Percentiles rank a stretch among this genome's conserved stretches.
These are phyloP conservation scores for Loriculus beryllinus DNA, from an alignment of 2,797 vertebrate species.

Conservation along the genomic window DNA sequence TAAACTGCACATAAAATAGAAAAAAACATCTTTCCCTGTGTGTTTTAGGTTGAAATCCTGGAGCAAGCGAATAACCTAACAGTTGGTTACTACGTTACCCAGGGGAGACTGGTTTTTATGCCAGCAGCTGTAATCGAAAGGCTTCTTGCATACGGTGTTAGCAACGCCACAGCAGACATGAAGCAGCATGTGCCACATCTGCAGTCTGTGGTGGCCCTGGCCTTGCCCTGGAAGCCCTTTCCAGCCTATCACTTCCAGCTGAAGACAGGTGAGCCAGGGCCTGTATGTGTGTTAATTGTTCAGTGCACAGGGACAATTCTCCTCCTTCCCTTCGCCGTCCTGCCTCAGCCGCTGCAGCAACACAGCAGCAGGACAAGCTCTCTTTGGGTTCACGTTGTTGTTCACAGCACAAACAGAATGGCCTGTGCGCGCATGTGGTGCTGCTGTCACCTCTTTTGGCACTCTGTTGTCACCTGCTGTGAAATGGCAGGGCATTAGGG, in stretches of 20 bases:
- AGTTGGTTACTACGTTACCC: slow-evolving; percentile 88
- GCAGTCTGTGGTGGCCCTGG: slow-evolving; percentile 86
- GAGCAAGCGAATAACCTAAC: slow-evolving; percentile 87
- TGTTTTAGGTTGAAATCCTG: slow-evolving; percentile 73
- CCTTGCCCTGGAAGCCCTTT: slow-evolving; percentile 83
- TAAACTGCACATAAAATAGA: background rate
- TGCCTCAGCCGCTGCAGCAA: background rate
- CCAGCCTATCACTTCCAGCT: slow-evolving; percentile 87
- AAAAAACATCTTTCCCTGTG: background rate
- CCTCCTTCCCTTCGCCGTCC: background rate
- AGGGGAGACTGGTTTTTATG: slow-evolving; percentile 84
- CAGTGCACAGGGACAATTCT: rapidly evolving
- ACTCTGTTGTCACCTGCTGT: background rate
- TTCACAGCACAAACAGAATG: background rate
- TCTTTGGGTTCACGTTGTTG: background rate
- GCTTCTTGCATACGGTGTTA: slow-evolving; percentile 83
- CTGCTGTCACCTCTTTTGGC: background rate
- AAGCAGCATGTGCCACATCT: slow-evolving; percentile 87
- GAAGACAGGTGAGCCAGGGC: slow-evolving; percentile 86
- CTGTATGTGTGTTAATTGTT: rapidly evolving
- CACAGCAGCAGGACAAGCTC: background rate
- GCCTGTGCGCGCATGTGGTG: rapidly evolving
- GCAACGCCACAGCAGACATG: slow-evolving; percentile 88
- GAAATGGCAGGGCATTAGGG: background rate
- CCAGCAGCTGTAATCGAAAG: slow-evolving; percentile 84